Percentiles rank a stretch among this genome's conserved stretches.
These are phyloP conservation scores for Halcyon senegalensis DNA, from an alignment of 2,113 vertebrate genomes.

Conservation along the genomic window DNA sequence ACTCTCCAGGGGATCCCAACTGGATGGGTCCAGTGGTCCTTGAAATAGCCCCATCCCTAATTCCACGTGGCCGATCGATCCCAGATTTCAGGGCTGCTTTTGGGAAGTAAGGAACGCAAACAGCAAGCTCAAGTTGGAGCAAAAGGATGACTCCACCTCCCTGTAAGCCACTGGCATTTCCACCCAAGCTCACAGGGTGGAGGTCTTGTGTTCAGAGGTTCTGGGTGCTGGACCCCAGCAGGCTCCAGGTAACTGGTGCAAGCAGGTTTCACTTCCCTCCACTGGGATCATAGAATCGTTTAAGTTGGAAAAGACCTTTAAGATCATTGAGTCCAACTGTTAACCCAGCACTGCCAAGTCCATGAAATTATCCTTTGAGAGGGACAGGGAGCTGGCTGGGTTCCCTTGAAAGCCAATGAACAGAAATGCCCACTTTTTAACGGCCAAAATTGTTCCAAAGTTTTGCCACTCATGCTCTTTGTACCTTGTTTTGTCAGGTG, in stretches of 20 bases:
- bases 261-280: neutral
- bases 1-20: neutral
- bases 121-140: neutral
- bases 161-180: neutral
- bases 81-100: neutral
- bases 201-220: neutral
- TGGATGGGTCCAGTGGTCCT: neutral
- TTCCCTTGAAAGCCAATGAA: neutral
- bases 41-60: neutral
- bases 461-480: fast-evolving
- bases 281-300: neutral
- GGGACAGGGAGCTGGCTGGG: neutral
- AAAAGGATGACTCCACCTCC: neutral
- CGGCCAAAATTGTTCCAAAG: too few species aligned
- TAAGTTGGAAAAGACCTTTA: neutral
- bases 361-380: neutral
- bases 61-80: neutral
- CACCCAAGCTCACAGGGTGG: neutral
- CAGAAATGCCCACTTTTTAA: neutral
- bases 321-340: too few species aligned
- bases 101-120: fast-evolving
- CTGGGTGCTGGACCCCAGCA: neutral
- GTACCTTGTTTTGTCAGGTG: neutral
- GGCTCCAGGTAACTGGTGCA: neutral
- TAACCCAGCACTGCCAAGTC: neutral